Evolutionary conservation across 2,113 vertebrate species (phyloP).

Genomic region (Mus pahari): DNA sequence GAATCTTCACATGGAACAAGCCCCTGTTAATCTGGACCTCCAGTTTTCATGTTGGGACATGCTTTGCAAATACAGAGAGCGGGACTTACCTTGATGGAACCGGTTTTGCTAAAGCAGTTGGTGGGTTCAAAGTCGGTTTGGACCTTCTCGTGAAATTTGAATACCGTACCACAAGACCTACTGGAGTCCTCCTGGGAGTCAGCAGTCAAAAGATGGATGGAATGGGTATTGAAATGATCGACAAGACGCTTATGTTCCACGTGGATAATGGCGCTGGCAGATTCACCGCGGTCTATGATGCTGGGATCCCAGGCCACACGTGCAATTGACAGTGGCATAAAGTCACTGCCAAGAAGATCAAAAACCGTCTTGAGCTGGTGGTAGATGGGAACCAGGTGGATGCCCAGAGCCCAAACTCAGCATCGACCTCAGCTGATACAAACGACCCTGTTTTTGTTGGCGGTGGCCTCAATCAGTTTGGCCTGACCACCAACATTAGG

Average conservation of each 20-base stretch:
- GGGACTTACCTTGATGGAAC: constrained; percentile 96
- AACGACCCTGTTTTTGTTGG: constrained; percentile 96
- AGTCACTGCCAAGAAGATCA: constrained; percentile 92
- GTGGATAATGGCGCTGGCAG: constrained; percentile 95
- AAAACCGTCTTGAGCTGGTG: constrained; percentile 90
- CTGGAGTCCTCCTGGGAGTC: constrained; percentile 93
- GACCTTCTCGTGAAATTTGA: constrained; percentile 93
- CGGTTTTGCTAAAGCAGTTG: constrained; percentile 96
- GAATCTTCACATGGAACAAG: constrained; percentile 92
- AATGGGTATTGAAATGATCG: constrained; percentile 93
- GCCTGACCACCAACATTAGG: constrained; percentile 90
- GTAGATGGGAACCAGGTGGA: constrained; percentile 91
- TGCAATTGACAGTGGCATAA: constrained; percentile 96
- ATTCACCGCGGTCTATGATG: constrained; percentile 91
- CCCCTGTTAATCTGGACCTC: constrained; percentile 90
- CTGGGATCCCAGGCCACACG: constrained; percentile 87
- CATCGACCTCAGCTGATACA: constrained; percentile 94
- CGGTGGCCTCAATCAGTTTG: constrained; percentile 94
- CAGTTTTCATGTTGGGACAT: constrained; percentile 92
- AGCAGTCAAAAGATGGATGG: constrained; percentile 96
- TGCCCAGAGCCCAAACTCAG: constrained; percentile 88
- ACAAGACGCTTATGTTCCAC: constrained; percentile 94
- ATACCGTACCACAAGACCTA: constrained; percentile 93
- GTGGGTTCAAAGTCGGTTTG: constrained; percentile 93
- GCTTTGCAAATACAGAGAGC: constrained; percentile 90